Evolutionary conservation across 2,113 vertebrate genomes (phyloP), one percentile per base, ranked within the genome.

Genomic region (Semicossyphus pulcher): DNA sequence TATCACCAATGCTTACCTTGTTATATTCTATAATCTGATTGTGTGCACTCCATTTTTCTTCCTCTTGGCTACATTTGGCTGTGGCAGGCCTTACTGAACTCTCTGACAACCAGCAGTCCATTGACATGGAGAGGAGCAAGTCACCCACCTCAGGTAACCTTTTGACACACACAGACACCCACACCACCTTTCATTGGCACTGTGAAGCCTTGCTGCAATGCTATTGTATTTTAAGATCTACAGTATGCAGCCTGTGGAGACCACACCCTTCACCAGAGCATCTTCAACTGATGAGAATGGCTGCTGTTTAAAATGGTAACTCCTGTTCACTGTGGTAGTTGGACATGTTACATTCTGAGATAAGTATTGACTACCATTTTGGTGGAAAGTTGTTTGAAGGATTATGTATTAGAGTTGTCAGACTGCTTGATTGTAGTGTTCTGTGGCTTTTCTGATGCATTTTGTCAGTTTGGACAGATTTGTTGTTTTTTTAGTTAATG

Each of bases 141-240:
- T 98, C 97, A 34, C 98, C 98, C 80, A 98, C 97, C 77, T 97
- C 98, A 98, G 98, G 98, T 99, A 98, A 84, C 42, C 72, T 36
- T 18, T 54, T 7, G 58, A 74, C 73, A 42, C 61, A 25, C 65
- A 52, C 71, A 64, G 26, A 67, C 66, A 79, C 45, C 66, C 61
- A 48, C 41, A 26, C 76, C 18, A 23, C 41, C 37, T 52, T 26
- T 45, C n/a, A 49, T 39, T 52, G 48, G 48, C 74, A 61, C 44
- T 20, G 21, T 71, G 53, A 32, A 54, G 72, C 41, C 28, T 21
- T 67, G 72, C 62, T 62, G 51, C 51, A 53, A 61, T 42, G 54
- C 23, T 16, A 1, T 36, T 56, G 45, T 62, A 15, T 66, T 66
- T 49, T 8, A 76, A 69, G 10, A 10, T 26, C 34, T 57, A 2